phyloP scores from a whole-genome alignment of 1,140 invertebrate genomes.

The Mya arenaria region DNA sequence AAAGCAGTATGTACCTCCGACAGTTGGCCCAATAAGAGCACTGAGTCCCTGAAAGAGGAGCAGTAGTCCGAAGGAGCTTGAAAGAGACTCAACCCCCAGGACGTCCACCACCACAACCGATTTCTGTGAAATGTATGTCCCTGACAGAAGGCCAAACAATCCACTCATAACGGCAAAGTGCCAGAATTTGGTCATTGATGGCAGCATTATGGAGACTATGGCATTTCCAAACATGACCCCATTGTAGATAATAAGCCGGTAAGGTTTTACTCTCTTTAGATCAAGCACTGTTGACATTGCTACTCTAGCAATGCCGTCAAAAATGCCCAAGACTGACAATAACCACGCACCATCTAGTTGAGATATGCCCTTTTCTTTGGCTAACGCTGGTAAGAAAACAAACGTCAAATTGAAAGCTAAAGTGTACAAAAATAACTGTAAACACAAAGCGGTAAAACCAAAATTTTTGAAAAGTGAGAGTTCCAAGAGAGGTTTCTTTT shows the following conservation, averaged over 20 bases:
- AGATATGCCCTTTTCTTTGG: constrained; percentile 60
- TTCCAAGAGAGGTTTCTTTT: constrained; percentile 51
- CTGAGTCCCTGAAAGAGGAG: constrained; percentile 96
- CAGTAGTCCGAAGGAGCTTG: constrained; percentile 96
- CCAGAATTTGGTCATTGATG: constrained; percentile 55
- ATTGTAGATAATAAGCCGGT: constrained; percentile 65
- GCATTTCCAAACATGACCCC: constrained; percentile 61
- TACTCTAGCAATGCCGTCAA: constrained; percentile 63
- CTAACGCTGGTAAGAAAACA: constrained; percentile 70
- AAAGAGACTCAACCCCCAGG: constrained; percentile 93
- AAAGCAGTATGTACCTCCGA: constrained; percentile 86
- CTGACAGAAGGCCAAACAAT: constrained; percentile 63
- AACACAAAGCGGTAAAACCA: constrained; percentile 65
- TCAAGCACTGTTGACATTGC: constrained; percentile 64
- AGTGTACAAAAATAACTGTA: constrained; percentile 64
- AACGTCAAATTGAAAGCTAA: constrained; percentile 63
- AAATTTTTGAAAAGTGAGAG: constrained; percentile 66
- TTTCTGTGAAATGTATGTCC: constrained; percentile 89
- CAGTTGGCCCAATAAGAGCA: constrained; percentile 91
- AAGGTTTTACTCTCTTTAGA: constrained; percentile 54
- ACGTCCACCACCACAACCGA: constrained; percentile 96
- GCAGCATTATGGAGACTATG: constrained; percentile 56
- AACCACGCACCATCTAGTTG: constrained; percentile 59
- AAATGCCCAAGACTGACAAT: constrained; percentile 63
- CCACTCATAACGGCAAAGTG: constrained; percentile 60